Evolutionary conservation across 2,888 invertebrate genomes (phyloP).

Genomic region (Orgyia antiqua): DNA sequence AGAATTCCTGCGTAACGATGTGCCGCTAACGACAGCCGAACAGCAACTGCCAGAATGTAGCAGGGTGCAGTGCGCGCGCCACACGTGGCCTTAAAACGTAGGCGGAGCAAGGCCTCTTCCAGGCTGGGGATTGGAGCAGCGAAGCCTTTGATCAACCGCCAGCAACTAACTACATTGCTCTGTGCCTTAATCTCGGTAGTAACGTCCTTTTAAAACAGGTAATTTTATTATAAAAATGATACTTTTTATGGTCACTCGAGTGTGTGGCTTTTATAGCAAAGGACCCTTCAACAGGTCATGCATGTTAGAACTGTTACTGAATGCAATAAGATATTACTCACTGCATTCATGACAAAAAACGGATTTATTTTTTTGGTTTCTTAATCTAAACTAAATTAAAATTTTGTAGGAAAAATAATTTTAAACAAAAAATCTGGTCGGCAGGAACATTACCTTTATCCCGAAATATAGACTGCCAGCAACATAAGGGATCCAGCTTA

Average conservation of each 20-base stretch:
- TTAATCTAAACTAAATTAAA: too few species aligned
- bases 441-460: too few species aligned
- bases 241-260: constrained; percentile 67
- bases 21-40: constrained; percentile 30
- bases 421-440: too few species aligned
- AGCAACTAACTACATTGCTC: constrained; percentile 73
- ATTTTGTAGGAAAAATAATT: too few species aligned
- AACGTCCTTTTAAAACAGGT: constrained; percentile 77
- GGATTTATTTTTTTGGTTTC: too few species aligned
- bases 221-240: constrained; percentile 75
- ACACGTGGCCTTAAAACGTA: constrained; percentile 62
- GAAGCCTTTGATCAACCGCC: constrained; percentile 69
- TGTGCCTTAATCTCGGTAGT: constrained; percentile 76
- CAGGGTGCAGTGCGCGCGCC: constrained; percentile 62
- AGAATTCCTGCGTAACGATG: constrained; percentile 14
- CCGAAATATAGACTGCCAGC: too few species aligned
- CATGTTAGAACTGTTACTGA: constrained; percentile 35
- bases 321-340: constrained; percentile 32
- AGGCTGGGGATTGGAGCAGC: constrained; percentile 47
- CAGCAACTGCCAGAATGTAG: constrained; percentile 54
- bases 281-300: constrained; percentile 34
- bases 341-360: too few species aligned
- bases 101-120: constrained; percentile 47
- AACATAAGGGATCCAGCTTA: too few species aligned
- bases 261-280: constrained; percentile 44